Conservation (phyloP, 1,140 invertebrate genomes). For the Drosophila sucinea region DNA sequence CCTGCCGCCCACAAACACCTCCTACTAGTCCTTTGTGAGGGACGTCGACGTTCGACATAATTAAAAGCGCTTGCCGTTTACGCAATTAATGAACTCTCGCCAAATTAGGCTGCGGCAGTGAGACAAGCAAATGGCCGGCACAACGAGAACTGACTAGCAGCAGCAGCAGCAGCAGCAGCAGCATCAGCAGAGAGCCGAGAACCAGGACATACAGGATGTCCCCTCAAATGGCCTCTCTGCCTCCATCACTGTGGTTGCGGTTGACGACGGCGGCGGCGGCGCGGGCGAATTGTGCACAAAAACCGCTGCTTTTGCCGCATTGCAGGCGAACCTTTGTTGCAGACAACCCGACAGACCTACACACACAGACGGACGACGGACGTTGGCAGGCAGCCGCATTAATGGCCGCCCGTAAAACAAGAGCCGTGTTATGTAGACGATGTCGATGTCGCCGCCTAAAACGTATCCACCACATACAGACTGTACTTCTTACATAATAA, state of each 20-base stretch:
- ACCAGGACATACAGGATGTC: conserved; percentile 19
- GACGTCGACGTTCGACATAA: conserved; percentile 70
- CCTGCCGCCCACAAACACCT: background rate
- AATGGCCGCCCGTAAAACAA: conserved; percentile 75
- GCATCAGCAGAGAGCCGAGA: conserved; percentile 11
- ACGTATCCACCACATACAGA: background rate
- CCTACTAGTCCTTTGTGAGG: conserved; percentile 1
- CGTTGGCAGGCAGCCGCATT: conserved; percentile 58
- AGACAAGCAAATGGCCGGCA: conserved; percentile 74
- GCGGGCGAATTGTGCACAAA: conserved; percentile 60
- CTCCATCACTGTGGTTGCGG: conserved; percentile 59
- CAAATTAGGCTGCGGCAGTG: conserved; percentile 79
- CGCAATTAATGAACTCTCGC: conserved; percentile 81
- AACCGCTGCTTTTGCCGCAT: conserved; percentile 80
- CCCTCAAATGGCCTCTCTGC: conserved; percentile 12
- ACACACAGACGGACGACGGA: background rate
- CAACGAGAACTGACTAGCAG: conserved; percentile 7
- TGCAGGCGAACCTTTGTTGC: conserved; percentile 77
- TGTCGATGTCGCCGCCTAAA: conserved; percentile 35
- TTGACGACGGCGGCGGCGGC: conserved; percentile 30
- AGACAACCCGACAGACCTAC: conserved; percentile 26
- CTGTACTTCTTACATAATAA: background rate
- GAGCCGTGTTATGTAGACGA: conserved; percentile 31
- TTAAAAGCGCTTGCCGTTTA: conserved; percentile 81
- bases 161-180: background rate